These are phyloP conservation scores for Campylorhamphus procurvoides DNA, from an alignment of 2,113 vertebrate species.

Conservation along the genomic window DNA sequence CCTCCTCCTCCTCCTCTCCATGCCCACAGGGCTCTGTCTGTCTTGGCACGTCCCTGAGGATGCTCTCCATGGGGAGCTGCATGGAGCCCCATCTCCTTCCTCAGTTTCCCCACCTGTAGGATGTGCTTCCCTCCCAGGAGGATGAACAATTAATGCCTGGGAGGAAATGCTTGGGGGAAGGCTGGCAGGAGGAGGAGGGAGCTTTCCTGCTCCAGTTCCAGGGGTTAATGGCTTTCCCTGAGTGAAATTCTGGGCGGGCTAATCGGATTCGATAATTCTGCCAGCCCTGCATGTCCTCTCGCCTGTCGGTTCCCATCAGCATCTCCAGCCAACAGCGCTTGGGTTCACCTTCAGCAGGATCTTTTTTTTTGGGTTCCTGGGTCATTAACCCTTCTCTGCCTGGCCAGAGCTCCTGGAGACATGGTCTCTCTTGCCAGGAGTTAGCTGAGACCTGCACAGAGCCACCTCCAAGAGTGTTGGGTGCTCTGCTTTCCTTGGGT, in stretches of 20 bases:
- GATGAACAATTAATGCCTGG: not conserved
- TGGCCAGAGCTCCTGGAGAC: not conserved
- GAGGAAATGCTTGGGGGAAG: not conserved
- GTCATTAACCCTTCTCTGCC: slow-evolving; percentile 5
- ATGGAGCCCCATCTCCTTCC: not conserved
- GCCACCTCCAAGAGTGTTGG: rapidly evolving
- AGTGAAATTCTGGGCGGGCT: not conserved
- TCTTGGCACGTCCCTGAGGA: not conserved
- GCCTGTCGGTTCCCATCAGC: slow-evolving; percentile 54
- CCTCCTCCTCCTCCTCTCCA: not conserved
- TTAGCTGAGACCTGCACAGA: not conserved
- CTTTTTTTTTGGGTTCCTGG: rapidly evolving
- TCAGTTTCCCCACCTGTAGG: not conserved
- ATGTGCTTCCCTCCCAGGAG: rapidly evolving
- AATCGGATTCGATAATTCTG: slow-evolving; percentile 44
- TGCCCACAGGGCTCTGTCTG: not conserved
- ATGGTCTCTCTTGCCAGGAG: not conserved
- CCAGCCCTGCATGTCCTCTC: not conserved
- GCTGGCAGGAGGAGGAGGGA: not conserved
- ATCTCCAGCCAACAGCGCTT: not conserved
- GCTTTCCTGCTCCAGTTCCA: not conserved
- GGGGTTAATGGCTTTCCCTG: slow-evolving; percentile 67
- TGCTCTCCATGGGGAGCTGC: not conserved
- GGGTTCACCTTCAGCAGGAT: not conserved
- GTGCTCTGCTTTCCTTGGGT: not conserved